Percentiles rank a stretch among this genome's conserved stretches.
Evolutionary conservation across 1,140 invertebrate genomes (phyloP).

Genomic region (Zaprionus nigranus): DNA sequence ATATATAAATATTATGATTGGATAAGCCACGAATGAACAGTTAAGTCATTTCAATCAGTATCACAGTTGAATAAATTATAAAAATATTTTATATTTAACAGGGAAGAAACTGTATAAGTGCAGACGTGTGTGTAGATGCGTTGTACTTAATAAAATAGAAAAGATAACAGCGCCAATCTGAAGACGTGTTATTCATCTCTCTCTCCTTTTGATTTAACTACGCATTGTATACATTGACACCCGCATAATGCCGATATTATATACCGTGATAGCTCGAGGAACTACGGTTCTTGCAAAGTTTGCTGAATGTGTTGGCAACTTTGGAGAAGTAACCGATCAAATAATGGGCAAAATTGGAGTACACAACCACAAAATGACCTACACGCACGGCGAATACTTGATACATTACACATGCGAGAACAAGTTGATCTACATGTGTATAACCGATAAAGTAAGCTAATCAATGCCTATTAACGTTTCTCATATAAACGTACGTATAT

Average conservation of each 20-base stretch:
- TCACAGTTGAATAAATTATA: neutral
- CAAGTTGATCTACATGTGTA: conserved; percentile 95
- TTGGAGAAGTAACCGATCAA: conserved; percentile 96
- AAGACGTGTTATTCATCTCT: neutral
- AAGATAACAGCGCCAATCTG: neutral
- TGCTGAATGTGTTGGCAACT: conserved; percentile 96
- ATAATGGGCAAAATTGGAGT: conserved; percentile 93
- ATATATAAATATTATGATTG: neutral
- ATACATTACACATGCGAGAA: conserved; percentile 97
- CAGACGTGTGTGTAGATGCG: neutral
- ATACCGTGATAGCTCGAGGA: conserved; percentile 94
- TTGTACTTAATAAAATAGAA: neutral
- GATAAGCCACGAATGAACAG: neutral
- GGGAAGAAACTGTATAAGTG: neutral
- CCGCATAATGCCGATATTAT: conserved; percentile 92
- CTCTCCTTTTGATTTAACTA: conserved; percentile 9
- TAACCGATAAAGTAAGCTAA: conserved; percentile 95
- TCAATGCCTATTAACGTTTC: neutral
- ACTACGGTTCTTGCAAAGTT: conserved; percentile 94
- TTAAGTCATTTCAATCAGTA: neutral
- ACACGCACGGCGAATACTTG: conserved; percentile 95
- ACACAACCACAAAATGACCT: conserved; percentile 95
- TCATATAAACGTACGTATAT: neutral
- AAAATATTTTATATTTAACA: neutral
- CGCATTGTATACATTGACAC: conserved; percentile 23